Conservation (phyloP, 1,140 invertebrate species). For the Anastatus disparis region DNA sequence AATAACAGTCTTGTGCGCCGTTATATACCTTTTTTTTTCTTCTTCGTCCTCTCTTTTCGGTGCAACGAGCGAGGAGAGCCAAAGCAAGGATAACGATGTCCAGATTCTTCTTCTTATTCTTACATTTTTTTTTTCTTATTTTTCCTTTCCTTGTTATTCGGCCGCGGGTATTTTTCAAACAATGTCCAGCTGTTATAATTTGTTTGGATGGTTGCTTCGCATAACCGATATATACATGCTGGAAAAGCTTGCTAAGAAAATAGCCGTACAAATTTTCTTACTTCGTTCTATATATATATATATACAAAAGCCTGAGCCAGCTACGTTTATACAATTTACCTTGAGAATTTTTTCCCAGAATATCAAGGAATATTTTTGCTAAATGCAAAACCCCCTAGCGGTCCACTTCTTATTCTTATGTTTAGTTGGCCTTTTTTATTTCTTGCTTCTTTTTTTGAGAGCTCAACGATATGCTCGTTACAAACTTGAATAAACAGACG, state of each 20-base stretch:
- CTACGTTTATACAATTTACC: neutral
- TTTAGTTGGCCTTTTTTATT: too few species aligned
- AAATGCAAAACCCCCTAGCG: conserved; percentile 24
- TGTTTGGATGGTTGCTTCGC: conserved; percentile 54
- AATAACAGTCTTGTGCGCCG: too few species aligned
- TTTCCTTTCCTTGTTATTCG: conserved; percentile 44
- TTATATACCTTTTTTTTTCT: too few species aligned
- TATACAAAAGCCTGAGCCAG: neutral
- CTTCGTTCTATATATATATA: too few species aligned
- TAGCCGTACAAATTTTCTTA: conserved; percentile 29
- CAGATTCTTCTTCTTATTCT: conserved; percentile 41
- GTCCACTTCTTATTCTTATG: too few species aligned
- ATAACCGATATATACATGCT: conserved; percentile 52
- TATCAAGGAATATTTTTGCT: conserved; percentile 37
- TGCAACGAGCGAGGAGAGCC: neutral
- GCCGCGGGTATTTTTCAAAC: conserved; percentile 57
- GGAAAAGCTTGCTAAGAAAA: conserved; percentile 49
- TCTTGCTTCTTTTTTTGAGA: too few species aligned
- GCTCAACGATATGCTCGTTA: too few species aligned
- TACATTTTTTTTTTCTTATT: too few species aligned
- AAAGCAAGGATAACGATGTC: conserved; percentile 59
- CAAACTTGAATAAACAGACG: too few species aligned
- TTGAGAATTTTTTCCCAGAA: neutral
- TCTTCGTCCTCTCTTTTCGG: conserved; percentile 6
- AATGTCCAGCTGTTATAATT: conserved; percentile 57